Conservation (phyloP, 2,113 vertebrate species). For the Cacatua alba region DNA sequence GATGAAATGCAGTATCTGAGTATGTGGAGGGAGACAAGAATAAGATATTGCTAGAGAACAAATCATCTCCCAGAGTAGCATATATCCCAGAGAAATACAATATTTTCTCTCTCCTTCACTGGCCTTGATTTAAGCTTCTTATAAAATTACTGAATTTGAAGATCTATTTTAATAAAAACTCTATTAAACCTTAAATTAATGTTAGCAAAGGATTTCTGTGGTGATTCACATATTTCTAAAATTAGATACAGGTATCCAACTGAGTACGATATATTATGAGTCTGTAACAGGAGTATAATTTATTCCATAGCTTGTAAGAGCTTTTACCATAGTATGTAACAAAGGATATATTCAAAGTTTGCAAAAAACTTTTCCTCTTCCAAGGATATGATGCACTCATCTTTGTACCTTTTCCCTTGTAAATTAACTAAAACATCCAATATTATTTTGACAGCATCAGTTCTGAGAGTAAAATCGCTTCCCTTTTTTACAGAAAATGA, state of each 20-base stretch:
- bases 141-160: slow-evolving; percentile 9
- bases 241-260: not conserved
- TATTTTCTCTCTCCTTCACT: not conserved
- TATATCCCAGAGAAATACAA: not conserved
- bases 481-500: not conserved
- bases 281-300: not conserved
- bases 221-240: slow-evolving; percentile 24
- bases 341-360: not conserved
- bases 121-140: slow-evolving; percentile 21
- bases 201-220: slow-evolving; percentile 15
- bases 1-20: not conserved
- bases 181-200: slow-evolving; percentile 28
- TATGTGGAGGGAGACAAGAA: not conserved
- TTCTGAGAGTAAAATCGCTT: not conserved
- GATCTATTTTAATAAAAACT: slow-evolving; percentile 37
- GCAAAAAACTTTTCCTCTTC: not conserved
- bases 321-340: not conserved
- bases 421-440: not conserved
- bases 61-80: not conserved
- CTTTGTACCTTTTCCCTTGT: not conserved
- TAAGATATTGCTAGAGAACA: not conserved
- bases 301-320: not conserved
- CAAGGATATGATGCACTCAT: not conserved
- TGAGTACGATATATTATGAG: not conserved
- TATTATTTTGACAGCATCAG: not conserved